Conservation (phyloP, 64 coral and sea anemone species). For the Montipora cactus region DNA sequence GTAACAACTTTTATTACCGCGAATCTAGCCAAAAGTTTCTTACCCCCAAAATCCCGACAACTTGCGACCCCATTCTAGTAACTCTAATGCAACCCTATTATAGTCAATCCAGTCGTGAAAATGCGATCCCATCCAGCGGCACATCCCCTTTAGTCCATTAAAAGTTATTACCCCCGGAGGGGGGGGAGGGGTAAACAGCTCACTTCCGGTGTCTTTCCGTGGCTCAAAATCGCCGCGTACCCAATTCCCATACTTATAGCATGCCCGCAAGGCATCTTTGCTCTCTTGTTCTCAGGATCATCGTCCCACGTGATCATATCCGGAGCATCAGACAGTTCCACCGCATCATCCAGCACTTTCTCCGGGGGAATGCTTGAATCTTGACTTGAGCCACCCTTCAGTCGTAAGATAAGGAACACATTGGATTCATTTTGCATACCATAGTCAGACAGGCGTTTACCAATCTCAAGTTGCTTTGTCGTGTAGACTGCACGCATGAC, state of each 20-base stretch:
- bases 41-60: too few species aligned
- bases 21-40: too few species aligned
- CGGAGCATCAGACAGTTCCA: constrained; percentile 72
- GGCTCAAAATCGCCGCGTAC: too few species aligned
- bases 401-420: constrained; percentile 14
- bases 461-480: constrained; percentile 19
- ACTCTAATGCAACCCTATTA: too few species aligned
- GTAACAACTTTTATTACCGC: too few species aligned
- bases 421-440: constrained; percentile 1
- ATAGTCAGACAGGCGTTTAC: constrained; percentile 35
- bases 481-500: constrained; percentile 24
- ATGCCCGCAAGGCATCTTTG: constrained; percentile 95
- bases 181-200: too few species aligned
- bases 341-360: constrained; percentile 64
- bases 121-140: too few species aligned
- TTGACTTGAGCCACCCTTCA: not conserved
- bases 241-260: constrained; percentile 73
- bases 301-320: constrained; percentile 99
- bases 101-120: too few species aligned
- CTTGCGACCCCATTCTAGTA: too few species aligned
- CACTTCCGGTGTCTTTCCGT: too few species aligned
- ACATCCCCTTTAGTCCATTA: too few species aligned
- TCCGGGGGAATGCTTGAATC: not conserved
- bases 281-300: constrained; percentile 81
- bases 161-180: too few species aligned